phyloP scores from a whole-genome alignment of 2,888 invertebrate genomes.

The Andrena dorsata region DNA sequence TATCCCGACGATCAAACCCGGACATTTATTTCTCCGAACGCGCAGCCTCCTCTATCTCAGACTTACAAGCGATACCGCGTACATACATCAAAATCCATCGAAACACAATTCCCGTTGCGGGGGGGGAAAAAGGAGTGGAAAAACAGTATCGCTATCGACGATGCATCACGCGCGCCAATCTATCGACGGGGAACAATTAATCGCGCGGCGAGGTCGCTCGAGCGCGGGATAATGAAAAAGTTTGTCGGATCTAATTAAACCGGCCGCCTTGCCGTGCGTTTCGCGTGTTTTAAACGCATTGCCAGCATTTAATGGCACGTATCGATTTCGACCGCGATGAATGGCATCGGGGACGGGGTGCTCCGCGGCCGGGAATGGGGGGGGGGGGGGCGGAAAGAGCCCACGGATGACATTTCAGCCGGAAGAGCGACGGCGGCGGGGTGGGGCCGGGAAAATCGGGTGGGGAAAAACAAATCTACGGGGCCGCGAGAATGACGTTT shows the following conservation, averaged over 20 bases:
- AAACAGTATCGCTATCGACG: background rate
- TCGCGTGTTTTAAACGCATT: conserved; percentile 67
- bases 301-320: conserved; percentile 71
- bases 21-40: too few species aligned
- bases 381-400: conserved; percentile 38
- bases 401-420: conserved; percentile 85
- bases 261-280: conserved; percentile 36
- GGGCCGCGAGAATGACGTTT: conserved; percentile 72
- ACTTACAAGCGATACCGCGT: background rate
- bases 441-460: conserved; percentile 13
- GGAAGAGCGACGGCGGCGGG: conserved; percentile 38
- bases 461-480: conserved; percentile 71
- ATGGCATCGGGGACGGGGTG: conserved; percentile 67
- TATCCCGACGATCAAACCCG: too few species aligned
- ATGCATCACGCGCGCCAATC: background rate
- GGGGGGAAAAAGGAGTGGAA: background rate
- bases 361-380: conserved; percentile 24
- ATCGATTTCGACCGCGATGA: conserved; percentile 75
- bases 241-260: conserved; percentile 63
- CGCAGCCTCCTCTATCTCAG: too few species aligned
- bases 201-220: conserved; percentile 2
- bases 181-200: conserved; percentile 24
- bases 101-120: background rate
- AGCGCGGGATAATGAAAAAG: conserved; percentile 43
- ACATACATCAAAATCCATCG: conserved; percentile 1